These are phyloP conservation scores for Platorchestia sp. DNA, from an alignment of 1,140 invertebrate species.

Conservation along the genomic window DNA sequence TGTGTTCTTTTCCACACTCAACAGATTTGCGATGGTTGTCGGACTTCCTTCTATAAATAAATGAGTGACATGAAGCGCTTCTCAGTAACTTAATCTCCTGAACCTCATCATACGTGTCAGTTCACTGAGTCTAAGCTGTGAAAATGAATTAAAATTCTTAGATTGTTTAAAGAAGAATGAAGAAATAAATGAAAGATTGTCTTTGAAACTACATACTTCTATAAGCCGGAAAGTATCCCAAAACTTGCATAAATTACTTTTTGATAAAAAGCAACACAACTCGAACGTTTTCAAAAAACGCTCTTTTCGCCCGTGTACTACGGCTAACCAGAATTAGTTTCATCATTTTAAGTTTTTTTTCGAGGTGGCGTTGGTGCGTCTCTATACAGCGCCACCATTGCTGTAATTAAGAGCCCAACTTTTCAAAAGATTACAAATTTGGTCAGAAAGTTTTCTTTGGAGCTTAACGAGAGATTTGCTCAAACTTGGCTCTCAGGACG, in stretches of 20 bases:
- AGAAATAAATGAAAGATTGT: neutral
- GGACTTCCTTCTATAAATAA: neutral
- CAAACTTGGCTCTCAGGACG: conserved; percentile 24
- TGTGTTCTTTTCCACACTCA: neutral
- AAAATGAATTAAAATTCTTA: neutral
- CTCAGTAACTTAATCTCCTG: neutral
- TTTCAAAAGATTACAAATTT: conserved; percentile 2
- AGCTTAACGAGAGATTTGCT: conserved; percentile 41
- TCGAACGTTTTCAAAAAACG: neutral
- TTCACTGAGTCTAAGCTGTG: neutral
- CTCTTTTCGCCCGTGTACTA: neutral
- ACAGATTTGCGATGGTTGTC: neutral
- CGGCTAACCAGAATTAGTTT: neutral
- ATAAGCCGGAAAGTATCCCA: neutral
- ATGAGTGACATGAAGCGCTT: neutral
- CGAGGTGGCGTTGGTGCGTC: neutral
- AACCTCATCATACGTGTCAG: too few species aligned
- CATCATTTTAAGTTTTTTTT: neutral
- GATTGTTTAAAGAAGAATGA: neutral
- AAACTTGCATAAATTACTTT: neutral
- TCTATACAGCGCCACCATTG: neutral
- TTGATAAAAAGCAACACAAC: neutral
- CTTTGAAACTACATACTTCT: neutral
- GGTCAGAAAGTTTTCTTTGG: conserved; percentile 25
- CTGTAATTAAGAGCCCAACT: conserved; percentile 15